phyloP scores from a whole-genome alignment of 1,140 invertebrate species.

The Eubasilissa regina region DNA sequence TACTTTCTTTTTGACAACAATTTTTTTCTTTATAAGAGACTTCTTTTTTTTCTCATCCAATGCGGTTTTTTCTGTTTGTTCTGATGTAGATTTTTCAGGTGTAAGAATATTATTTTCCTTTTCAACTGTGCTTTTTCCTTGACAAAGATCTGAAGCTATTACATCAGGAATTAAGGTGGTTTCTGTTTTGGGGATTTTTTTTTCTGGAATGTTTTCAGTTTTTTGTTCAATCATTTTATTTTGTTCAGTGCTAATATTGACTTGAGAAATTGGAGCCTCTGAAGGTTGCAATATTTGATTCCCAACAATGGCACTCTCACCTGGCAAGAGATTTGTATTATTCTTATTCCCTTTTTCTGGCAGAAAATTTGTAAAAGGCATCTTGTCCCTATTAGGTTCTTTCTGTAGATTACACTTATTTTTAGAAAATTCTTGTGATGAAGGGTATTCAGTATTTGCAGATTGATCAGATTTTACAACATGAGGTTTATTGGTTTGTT shows the following conservation, averaged over 20 bases:
- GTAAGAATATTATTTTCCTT: background rate
- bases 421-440: too few species aligned
- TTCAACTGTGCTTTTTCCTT: background rate
- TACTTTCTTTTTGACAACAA: conserved; percentile 64
- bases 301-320: too few species aligned
- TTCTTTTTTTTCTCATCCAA: conserved; percentile 66
- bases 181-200: background rate
- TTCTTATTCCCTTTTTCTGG: too few species aligned
- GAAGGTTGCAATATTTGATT: too few species aligned
- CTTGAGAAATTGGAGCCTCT: too few species aligned
- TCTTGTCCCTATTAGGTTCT: too few species aligned
- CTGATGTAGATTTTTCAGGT: background rate
- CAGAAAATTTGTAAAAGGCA: too few species aligned
- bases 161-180: background rate
- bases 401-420: too few species aligned
- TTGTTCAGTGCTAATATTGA: background rate
- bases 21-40: conserved; percentile 68
- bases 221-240: background rate
- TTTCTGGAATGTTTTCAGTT: conserved; percentile 56
- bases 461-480: too few species aligned
- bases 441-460: too few species aligned
- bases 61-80: conserved; percentile 61
- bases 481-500: conserved; percentile 56
- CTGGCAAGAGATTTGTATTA: too few species aligned
- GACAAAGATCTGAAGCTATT: background rate